These are phyloP conservation scores for Athene noctua DNA, from an alignment of 2,113 vertebrate species.

Conservation along the genomic window DNA sequence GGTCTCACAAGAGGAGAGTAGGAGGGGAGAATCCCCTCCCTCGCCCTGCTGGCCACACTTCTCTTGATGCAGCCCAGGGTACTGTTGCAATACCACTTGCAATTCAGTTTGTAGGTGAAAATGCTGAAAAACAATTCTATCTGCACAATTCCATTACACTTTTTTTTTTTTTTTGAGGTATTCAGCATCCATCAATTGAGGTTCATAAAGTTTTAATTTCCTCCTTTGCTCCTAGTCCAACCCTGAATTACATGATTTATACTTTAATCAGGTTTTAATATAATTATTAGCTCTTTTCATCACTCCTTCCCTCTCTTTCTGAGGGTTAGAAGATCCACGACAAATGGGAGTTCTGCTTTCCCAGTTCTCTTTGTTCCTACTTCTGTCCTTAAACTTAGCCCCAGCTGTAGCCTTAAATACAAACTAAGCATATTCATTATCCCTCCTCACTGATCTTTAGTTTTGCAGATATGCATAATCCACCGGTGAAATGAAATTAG, in stretches of 20 bases:
- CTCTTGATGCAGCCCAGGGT: background rate
- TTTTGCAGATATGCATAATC: background rate
- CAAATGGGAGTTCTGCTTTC: background rate
- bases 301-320: background rate
- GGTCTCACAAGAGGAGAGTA: no score
- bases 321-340: background rate
- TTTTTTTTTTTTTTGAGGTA: background rate
- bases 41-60: background rate
- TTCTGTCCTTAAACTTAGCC: background rate
- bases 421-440: background rate
- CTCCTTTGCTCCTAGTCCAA: background rate
- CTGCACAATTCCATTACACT: background rate
- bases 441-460: background rate
- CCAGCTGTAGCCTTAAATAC: background rate
- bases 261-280: background rate
- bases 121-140: background rate
- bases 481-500: background rate
- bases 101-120: background rate
- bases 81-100: background rate
- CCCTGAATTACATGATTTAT: background rate
- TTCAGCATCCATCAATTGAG: background rate
- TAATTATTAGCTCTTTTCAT: background rate
- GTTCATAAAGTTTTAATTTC: background rate
- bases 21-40: background rate
- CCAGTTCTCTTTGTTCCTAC: background rate